Evolutionary conservation across 2,888 invertebrate species (phyloP).

Genomic region (Eilema sororculum): DNA sequence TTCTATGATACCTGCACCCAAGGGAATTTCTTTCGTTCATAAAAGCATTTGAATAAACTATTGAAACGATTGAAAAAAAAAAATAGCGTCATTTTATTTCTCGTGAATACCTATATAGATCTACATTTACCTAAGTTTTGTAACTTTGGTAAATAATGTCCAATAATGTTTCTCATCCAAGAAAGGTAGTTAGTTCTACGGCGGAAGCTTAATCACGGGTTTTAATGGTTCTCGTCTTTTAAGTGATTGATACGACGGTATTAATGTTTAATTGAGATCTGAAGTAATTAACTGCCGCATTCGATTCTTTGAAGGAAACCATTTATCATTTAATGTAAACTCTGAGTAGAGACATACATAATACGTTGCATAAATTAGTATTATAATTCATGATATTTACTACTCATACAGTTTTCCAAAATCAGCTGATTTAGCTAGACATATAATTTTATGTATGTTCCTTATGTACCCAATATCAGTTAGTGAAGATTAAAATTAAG

Average conservation of each 20-base stretch:
- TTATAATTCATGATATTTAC: too few species aligned
- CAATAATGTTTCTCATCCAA: not conserved
- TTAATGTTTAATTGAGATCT: conserved; percentile 1
- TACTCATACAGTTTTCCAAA: too few species aligned
- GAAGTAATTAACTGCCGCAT: conserved; percentile 18
- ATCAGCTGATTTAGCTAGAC: too few species aligned
- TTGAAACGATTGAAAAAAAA: too few species aligned
- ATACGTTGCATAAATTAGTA: too few species aligned
- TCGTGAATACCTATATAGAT: too few species aligned
- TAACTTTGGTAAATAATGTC: not conserved
- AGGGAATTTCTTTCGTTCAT: too few species aligned
- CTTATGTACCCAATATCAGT: too few species aligned
- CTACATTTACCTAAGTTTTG: not conserved
- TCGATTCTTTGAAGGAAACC: conserved; percentile 13
- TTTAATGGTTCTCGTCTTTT: conserved; percentile 24
- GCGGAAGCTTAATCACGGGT: conserved; percentile 10
- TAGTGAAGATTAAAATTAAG: too few species aligned
- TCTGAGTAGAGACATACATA: not conserved
- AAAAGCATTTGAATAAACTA: not conserved
- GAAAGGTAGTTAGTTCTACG: not conserved
- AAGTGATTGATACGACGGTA: conserved; percentile 23
- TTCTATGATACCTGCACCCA: not conserved
- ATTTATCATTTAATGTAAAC: not conserved
- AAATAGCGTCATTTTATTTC: too few species aligned
- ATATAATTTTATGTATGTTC: too few species aligned